A percentile compares a stretch with the other conserved stretches of the same genome.
phyloP scores from a whole-genome alignment of 1,140 invertebrate species.

The Latrodectus geometricus region DNA sequence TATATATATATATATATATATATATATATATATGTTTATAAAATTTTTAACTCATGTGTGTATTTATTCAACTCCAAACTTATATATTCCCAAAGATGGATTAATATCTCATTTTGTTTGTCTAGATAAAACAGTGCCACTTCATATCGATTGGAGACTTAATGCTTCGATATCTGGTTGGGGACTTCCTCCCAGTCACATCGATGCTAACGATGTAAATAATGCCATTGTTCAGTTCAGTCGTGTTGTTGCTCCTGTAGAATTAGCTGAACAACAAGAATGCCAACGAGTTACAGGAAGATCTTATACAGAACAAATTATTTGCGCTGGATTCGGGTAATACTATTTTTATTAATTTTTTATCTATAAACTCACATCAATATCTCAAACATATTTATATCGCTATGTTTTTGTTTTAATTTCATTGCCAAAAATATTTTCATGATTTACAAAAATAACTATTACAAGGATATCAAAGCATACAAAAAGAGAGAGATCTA shows the following conservation, averaged over 20 bases:
- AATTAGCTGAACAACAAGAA: background rate
- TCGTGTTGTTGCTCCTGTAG: background rate
- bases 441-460: too few species aligned
- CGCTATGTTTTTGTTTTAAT: too few species aligned
- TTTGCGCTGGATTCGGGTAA: conserved; percentile 31
- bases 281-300: background rate
- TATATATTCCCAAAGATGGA: background rate
- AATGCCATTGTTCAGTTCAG: background rate
- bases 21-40: too few species aligned
- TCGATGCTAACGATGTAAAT: background rate
- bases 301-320: background rate
- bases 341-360: background rate
- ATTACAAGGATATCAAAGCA: too few species aligned
- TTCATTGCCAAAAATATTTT: too few species aligned
- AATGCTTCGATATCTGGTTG: conserved; percentile 49
- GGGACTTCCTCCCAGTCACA: background rate
- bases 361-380: too few species aligned
- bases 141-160: conserved; percentile 23
- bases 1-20: too few species aligned
- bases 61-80: too few species aligned
- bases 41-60: too few species aligned
- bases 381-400: too few species aligned
- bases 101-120: background rate
- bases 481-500: too few species aligned
- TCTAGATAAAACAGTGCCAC: conserved; percentile 1